Base-by-base conservation (phyloP, 2,888 invertebrate species). In the Pseudococcus jackbeardsleyi region DNA sequence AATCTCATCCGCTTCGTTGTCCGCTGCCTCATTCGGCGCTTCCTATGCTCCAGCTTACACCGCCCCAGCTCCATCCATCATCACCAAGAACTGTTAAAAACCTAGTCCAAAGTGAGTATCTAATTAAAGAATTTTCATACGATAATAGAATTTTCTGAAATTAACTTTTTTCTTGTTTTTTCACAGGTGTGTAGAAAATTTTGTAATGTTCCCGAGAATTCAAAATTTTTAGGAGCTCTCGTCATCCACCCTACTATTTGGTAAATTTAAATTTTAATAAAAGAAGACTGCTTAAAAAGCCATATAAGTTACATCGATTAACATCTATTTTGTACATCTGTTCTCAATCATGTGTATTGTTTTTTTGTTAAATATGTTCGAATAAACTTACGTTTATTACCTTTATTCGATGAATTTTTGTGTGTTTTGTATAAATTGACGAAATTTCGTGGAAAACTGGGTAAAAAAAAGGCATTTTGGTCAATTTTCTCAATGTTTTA, bases 91-190 rank as follows among this genome's bases (percentile, higher is more conserved):
- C 42, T 82, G 85, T 6, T 59, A 54, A 85, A 85, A 85, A 85
- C 54, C 85, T 85, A 85, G 85, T 85, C 85, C 64, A 85, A 85
- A 85, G 85, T 85, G 50, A 85, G 85, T 64, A 50, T 17, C 5
- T 59, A 19, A 3, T 7, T n/a, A 0, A 15, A 50, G 33, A 15
- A 7, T 26, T 22, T 48, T 84, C 42, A 17, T 15, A 59, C 5
- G 77, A 17, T 77, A 22, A 33, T 39, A 33, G 7, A 84, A 19
- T 46, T 22, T 46, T 82, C 5, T 82, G 15, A 50, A 12, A n/a
- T 33, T 46, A 33, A 82, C 9, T 82, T 4, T 42, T 46, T 11
- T 59, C 54, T 19, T 85, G 0, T 85, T 85, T 19, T 79, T 42
- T 46, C 42, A n/a, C 26, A 85, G 85, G 39, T 9, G 64, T 54